Conservation (phyloP, 2,113 vertebrate species). For the Sitta europaea region DNA sequence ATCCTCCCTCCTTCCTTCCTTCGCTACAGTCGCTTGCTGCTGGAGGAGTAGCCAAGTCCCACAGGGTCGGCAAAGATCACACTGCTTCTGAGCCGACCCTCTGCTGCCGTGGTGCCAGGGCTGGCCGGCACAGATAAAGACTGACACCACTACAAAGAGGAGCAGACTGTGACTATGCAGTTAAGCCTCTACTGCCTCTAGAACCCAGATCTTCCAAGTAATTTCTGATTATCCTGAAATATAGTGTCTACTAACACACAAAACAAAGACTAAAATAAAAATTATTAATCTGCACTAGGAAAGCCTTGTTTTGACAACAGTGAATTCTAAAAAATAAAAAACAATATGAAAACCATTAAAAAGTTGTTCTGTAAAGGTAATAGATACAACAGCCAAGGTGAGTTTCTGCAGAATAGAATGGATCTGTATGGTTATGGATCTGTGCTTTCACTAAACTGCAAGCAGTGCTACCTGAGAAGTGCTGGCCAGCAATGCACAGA, state of each 20-base stretch:
- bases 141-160: no score
- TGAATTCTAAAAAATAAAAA: background rate
- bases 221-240: background rate
- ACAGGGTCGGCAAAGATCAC: no score
- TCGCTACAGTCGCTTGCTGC: no score
- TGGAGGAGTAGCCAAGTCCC: no score
- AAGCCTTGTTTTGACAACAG: background rate
- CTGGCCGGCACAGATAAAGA: no score
- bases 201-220: background rate
- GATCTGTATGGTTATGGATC: background rate
- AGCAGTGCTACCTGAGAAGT: background rate
- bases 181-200: background rate
- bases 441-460: background rate
- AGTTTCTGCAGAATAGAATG: background rate
- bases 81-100: no score
- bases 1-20: no score
- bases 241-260: background rate
- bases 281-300: fast-evolving
- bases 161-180: background rate
- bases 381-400: background rate
- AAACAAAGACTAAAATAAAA: background rate
- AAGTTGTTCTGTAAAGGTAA: background rate
- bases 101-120: no score
- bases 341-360: background rate
- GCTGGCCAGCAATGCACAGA: background rate